phyloP scores from a whole-genome alignment of 2,113 vertebrate genomes.

The Hippoglossus stenolepis region DNA sequence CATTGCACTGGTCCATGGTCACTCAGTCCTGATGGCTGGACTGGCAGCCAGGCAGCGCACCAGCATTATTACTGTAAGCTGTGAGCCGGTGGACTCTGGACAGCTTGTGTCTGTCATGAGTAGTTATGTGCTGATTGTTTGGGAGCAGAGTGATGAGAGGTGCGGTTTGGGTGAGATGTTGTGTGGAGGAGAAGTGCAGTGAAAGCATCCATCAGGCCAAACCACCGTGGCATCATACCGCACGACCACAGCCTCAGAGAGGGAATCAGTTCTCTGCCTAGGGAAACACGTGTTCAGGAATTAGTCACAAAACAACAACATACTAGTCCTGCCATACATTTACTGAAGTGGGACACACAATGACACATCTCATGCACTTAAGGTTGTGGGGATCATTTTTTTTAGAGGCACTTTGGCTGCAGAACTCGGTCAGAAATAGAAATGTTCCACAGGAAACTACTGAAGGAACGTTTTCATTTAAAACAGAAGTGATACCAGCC shows the following conservation, averaged over 20 bases:
- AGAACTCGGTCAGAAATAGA: background rate
- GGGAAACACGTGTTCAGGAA: conserved; percentile 11
- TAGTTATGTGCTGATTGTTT: conserved; percentile 77
- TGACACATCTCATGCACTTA: too few species aligned
- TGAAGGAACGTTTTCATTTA: background rate
- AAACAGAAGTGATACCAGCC: too few species aligned
- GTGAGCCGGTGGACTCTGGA: conserved; percentile 52
- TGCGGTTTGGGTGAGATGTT: conserved; percentile 32
- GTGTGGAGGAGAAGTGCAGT: conserved; percentile 33
- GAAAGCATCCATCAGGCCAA: conserved; percentile 45
- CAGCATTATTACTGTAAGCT: conserved; percentile 52
- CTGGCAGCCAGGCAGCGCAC: conserved; percentile 42
- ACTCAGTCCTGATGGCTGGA: conserved; percentile 32
- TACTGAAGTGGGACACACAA: too few species aligned
- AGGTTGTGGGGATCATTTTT: background rate
- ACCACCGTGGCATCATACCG: background rate
- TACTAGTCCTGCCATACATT: too few species aligned
- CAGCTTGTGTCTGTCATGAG: conserved; percentile 78
- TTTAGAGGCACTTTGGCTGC: background rate
- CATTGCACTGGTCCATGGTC: conserved; percentile 6
- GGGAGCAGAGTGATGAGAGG: conserved; percentile 63
- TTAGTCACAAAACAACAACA: conserved; percentile 18
- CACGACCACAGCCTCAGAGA: background rate
- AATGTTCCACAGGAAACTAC: background rate
- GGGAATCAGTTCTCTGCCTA: conserved; percentile 11